phyloP scores from a whole-genome alignment of 23 tunicate genomes.

The Clavelina lepadiformis region DNA sequence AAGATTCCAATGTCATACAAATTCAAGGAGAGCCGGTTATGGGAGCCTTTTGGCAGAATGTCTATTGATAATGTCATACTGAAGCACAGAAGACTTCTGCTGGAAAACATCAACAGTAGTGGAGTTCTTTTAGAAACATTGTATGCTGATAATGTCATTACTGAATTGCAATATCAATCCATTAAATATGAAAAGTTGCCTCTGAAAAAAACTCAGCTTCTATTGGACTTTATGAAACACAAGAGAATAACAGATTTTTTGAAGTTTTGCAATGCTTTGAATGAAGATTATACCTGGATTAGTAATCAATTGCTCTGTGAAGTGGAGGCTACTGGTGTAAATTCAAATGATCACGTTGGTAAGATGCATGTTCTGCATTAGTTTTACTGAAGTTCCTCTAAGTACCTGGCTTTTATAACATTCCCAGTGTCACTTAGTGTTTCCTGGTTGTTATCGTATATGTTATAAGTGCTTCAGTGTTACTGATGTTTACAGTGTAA shows the following conservation, averaged over 20 bases:
- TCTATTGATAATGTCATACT: not conserved
- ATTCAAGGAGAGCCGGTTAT: no score
- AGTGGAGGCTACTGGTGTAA: not conserved
- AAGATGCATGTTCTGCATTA: no score
- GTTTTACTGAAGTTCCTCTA: no score
- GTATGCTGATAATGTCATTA: slow-evolving; percentile 9
- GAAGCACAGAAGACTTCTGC: not conserved
- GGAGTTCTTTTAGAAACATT: slow-evolving; percentile 5
- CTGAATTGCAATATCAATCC: slow-evolving; percentile 38
- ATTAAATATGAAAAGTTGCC: slow-evolving; percentile 38
- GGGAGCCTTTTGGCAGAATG: no score
- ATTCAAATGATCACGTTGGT: no score
- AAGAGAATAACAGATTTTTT: slow-evolving; percentile 19
- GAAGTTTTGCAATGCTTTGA: slow-evolving; percentile 31
- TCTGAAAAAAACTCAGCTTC: slow-evolving; percentile 15
- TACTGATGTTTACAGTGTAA: no score
- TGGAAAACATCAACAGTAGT: not conserved
- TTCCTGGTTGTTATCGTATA: no score
- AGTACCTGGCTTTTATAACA: no score
- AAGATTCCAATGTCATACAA: no score
- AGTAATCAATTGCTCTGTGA: slow-evolving; percentile 2
- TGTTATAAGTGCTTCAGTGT: no score
- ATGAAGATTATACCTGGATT: slow-evolving; percentile 52
- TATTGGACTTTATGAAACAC: slow-evolving; percentile 28
- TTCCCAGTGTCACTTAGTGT: no score